A percentile compares a stretch with the other conserved stretches of the same genome.
These are phyloP conservation scores for Isichthys henryi DNA, from an alignment of 2,113 vertebrate species.

Conservation along the genomic window DNA sequence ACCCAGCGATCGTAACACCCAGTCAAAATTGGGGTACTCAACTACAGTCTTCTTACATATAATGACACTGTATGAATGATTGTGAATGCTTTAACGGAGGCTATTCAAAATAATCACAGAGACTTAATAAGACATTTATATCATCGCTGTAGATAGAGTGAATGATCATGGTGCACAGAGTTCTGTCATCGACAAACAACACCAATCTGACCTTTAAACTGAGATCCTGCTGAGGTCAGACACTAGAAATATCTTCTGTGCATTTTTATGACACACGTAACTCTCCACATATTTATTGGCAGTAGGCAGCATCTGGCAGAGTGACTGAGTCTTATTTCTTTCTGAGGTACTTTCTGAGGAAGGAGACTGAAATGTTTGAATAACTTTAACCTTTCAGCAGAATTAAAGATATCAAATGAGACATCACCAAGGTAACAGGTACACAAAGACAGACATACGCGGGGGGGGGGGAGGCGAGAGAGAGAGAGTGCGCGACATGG, in stretches of 20 bases:
- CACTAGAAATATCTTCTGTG: conserved; percentile 33
- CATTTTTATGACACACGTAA: conserved; percentile 28
- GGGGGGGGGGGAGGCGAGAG: background rate
- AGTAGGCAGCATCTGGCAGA: conserved; percentile 1
- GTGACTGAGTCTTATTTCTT: background rate
- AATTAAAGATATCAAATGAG: background rate
- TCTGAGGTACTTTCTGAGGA: background rate
- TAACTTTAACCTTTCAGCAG: background rate
- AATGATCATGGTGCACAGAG: background rate
- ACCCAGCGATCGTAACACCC: too few species aligned
- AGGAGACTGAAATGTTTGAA: background rate
- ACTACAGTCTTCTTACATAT: background rate
- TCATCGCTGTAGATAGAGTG: background rate
- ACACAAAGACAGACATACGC: too few species aligned
- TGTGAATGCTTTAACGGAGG: background rate
- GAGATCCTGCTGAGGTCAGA: conserved; percentile 25
- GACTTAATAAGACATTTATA: background rate
- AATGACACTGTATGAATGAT: background rate
- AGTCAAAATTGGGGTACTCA: background rate
- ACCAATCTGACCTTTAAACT: conserved; percentile 27
- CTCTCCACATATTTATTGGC: conserved; percentile 17
- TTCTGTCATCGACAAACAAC: conserved; percentile 17
- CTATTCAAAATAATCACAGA: background rate
- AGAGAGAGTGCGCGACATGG: background rate
- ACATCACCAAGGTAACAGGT: background rate